Evolutionary conservation across 2,888 invertebrate genomes (phyloP).

Genomic region (Diarsia mendica): DNA sequence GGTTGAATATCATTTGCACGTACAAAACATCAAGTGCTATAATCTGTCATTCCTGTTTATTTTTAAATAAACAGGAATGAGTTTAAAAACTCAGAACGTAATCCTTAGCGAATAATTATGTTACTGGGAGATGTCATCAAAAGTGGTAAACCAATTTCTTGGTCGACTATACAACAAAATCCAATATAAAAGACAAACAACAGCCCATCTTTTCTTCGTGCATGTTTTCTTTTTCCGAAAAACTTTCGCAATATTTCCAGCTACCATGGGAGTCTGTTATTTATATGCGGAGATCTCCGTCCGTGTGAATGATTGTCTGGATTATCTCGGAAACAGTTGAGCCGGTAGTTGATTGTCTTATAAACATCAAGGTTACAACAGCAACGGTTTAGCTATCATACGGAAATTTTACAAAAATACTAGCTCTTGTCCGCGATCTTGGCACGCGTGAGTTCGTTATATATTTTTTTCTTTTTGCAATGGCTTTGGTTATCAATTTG

Average conservation of each 20-base stretch:
- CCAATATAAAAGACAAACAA: slow-evolving; percentile 1
- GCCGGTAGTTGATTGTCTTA: slow-evolving; percentile 30
- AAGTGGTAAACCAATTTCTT: too few relatives aligned
- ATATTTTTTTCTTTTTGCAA: too few relatives aligned
- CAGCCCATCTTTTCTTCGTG: neutral
- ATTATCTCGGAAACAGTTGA: slow-evolving; percentile 26
- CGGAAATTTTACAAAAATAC: neutral
- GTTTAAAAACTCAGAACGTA: too few relatives aligned
- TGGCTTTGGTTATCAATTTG: too few relatives aligned
- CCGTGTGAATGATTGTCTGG: slow-evolving; percentile 25
- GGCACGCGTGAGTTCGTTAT: too few relatives aligned
- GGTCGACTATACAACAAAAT: neutral
- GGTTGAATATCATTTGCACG: too few relatives aligned
- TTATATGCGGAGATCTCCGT: slow-evolving; percentile 30
- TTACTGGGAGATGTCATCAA: too few relatives aligned
- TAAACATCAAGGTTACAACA: slow-evolving; percentile 30
- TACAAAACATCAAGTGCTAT: too few relatives aligned
- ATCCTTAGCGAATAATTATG: too few relatives aligned
- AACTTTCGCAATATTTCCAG: slow-evolving; percentile 19
- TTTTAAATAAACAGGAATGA: too few relatives aligned
- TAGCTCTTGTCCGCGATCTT: too few relatives aligned
- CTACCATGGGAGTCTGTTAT: slow-evolving; percentile 18
- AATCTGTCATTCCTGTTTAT: too few relatives aligned
- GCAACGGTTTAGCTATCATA: neutral
- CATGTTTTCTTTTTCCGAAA: neutral